phyloP scores from a whole-genome alignment of 2,797 vertebrate species.

The Centropyge bicolor region DNA sequence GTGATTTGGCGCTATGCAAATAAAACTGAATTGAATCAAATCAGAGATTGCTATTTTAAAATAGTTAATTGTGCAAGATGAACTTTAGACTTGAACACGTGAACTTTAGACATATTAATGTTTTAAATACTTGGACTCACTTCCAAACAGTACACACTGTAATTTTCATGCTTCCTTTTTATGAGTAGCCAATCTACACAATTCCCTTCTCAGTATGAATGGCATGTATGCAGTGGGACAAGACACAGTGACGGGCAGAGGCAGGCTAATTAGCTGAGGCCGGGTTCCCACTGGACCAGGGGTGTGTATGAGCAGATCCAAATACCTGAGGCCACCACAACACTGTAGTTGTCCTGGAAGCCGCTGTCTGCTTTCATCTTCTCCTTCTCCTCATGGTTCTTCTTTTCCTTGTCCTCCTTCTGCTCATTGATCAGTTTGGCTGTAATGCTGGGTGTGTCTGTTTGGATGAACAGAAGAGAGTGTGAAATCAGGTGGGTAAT shows the following conservation, averaged over 20 bases:
- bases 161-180: background rate
- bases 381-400: slow-evolving; percentile 99
- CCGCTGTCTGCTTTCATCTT: slow-evolving; percentile 98
- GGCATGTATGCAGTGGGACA: background rate
- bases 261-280: background rate
- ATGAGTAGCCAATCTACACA: background rate
- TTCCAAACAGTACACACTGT: background rate
- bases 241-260: background rate
- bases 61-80: background rate
- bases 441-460: slow-evolving; percentile 99
- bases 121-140: background rate
- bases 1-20: no score
- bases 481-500: background rate
- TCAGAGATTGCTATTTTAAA: background rate
- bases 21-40: no score
- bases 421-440: slow-evolving; percentile 98
- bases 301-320: background rate
- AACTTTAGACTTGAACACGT: no score
- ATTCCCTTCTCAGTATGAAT: background rate
- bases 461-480: background rate
- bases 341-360: slow-evolving; percentile 99
- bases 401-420: slow-evolving; percentile 99
- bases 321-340: slow-evolving; percentile 97
- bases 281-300: background rate
- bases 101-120: no score